These are phyloP conservation scores for Helicorthomorpha holstii DNA, from an alignment of 1,140 invertebrate genomes.

Conservation along the genomic window DNA sequence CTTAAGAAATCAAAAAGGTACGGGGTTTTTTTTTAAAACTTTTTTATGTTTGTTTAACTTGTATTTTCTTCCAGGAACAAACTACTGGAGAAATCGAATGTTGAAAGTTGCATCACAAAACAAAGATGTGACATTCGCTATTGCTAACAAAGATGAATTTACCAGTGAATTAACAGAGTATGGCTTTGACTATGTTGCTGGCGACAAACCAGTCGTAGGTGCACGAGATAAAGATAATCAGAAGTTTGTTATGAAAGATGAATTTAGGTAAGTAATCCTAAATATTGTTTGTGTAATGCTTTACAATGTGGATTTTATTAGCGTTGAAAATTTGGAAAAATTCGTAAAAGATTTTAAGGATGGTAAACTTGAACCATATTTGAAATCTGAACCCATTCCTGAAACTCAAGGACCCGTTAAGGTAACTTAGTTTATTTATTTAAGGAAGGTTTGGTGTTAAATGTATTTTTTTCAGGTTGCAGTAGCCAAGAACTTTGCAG, in stretches of 20 bases:
- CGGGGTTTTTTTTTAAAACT: not conserved
- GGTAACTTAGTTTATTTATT: slow-evolving; percentile 19
- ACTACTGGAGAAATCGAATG: slow-evolving; percentile 97
- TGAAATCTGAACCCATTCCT: slow-evolving; percentile 91
- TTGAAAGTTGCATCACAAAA: slow-evolving; percentile 85
- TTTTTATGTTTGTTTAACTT: no score
- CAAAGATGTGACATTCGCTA: slow-evolving; percentile 61
- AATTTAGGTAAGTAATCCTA: slow-evolving; percentile 51
- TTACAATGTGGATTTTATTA: slow-evolving; percentile 23
- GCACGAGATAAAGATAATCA: slow-evolving; percentile 62
- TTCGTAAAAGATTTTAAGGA: slow-evolving; percentile 74
- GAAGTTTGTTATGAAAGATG: slow-evolving; percentile 78
- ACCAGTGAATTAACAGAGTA: slow-evolving; percentile 85
- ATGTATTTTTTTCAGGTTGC: slow-evolving; percentile 36
- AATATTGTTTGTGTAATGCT: not conserved
- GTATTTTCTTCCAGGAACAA: slow-evolving; percentile 57
- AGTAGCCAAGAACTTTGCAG: slow-evolving; percentile 93
- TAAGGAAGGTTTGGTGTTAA: not conserved
- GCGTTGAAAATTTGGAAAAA: slow-evolving; percentile 65
- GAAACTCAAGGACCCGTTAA: slow-evolving; percentile 71
- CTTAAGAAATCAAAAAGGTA: slow-evolving; percentile 79
- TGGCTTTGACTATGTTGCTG: slow-evolving; percentile 68
- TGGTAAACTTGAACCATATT: slow-evolving; percentile 70
- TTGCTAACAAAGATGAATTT: slow-evolving; percentile 84
- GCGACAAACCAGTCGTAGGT: slow-evolving; percentile 76